These are phyloP conservation scores for Amitus sp. DNA, from an alignment of 2,888 invertebrate genomes.

Conservation along the genomic window DNA sequence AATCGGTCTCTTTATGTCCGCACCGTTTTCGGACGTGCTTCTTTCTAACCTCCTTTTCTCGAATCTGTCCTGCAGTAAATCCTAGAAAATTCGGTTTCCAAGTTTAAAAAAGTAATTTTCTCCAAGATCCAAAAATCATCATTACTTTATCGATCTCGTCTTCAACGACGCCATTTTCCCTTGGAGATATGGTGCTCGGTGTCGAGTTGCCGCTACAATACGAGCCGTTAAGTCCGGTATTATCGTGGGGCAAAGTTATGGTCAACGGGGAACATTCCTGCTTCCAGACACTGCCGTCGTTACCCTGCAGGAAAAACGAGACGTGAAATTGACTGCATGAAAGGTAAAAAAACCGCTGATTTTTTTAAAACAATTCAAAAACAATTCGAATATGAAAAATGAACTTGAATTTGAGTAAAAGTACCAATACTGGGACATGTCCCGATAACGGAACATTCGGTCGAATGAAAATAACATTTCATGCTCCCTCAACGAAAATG, in stretches of 20 bases:
- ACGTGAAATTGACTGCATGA: conserved; percentile 34
- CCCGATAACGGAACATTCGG: too few relatives aligned
- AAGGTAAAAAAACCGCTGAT: background rate
- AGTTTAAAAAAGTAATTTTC: too few relatives aligned
- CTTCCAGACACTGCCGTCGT: conserved; percentile 57
- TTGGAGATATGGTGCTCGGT: conserved; percentile 67
- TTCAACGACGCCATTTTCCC: conserved; percentile 61
- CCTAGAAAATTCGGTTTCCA: conserved; percentile 43
- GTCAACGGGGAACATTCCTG: conserved; percentile 61
- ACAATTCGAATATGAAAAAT: too few relatives aligned
- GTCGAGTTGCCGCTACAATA: conserved; percentile 65
- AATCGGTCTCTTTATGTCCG: conserved; percentile 53
- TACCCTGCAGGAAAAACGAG: conserved; percentile 49
- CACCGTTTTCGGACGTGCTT: conserved; percentile 60
- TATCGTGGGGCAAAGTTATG: conserved; percentile 59
- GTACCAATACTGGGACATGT: too few relatives aligned
- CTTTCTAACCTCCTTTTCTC: conserved; percentile 61
- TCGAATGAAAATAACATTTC: too few relatives aligned
- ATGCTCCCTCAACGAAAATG: too few relatives aligned
- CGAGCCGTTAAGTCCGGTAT: conserved; percentile 53
- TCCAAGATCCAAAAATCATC: too few relatives aligned
- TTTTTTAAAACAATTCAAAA: background rate
- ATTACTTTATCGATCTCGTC: conserved; percentile 61
- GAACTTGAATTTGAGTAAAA: too few relatives aligned
- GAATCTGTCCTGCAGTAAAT: conserved; percentile 59